phyloP scores from a whole-genome alignment of 2,113 vertebrate genomes.

The Pluvianellus socialis region DNA sequence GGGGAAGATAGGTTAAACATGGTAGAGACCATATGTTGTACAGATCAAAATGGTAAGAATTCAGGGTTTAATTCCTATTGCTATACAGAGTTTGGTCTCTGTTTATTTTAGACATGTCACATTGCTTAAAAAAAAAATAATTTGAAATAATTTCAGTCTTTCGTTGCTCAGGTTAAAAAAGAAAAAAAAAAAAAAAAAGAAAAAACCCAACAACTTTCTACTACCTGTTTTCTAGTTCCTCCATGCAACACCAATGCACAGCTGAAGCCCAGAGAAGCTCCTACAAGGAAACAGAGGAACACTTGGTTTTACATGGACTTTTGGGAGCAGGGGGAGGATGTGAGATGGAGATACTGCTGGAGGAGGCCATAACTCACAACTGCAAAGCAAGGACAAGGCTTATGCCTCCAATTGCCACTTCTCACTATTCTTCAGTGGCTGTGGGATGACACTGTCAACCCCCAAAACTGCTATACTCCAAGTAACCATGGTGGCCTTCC shows the following conservation, averaged over 20 bases:
- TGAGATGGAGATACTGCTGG: not conserved
- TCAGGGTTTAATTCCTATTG: not conserved
- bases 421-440: not conserved
- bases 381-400: not conserved
- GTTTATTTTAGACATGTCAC: not conserved
- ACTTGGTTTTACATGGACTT: not conserved
- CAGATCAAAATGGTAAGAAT: accelerated
- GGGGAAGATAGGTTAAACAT: not conserved
- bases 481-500: not conserved
- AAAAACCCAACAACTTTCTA: not conserved
- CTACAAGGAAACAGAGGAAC: not conserved
- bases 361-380: not conserved
- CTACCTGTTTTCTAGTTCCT: not conserved
- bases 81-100: not conserved
- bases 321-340: not conserved
- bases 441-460: not conserved
- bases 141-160: not conserved
- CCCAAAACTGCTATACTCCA: not conserved
- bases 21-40: not conserved
- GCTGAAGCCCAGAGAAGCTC: not conserved
- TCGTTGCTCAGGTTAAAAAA: not conserved
- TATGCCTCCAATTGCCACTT: not conserved
- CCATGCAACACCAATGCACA: not conserved
- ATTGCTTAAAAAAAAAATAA: not conserved
- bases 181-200: not conserved